Base-by-base conservation (phyloP, 2,888 invertebrate genomes). In the Ennomos erosarius region DNA sequence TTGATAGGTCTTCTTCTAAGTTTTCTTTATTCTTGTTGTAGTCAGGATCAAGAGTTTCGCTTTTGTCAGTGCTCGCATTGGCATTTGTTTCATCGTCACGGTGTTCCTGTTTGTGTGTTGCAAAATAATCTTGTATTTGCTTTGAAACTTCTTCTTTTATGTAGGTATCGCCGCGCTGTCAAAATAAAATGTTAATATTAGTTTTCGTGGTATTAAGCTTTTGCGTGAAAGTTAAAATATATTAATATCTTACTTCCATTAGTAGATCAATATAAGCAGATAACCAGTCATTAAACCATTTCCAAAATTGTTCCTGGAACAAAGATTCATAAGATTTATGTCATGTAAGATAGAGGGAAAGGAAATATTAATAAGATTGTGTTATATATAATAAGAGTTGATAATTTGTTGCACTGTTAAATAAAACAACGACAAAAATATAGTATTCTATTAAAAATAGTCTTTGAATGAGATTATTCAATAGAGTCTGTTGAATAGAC, bases 241-340 rank as follows among this genome's bases (percentile, higher is more conserved):
- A 47, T 11, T 13, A 3, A 3, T 13, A 54, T 58, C 71, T 61
- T 75, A 82, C 83, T 55, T 76, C 65, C 8, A 71, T 68, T 3
- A 82, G 16, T 0, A 74, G 53, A 10, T 75, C 76, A 52, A 79
- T 49, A 52, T 81, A 81, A 2, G 73, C 67, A 0, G 72, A 49
- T 1, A 75, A 76, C 67, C 81, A 76, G 6, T 76, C 68, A 0
- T 71, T 64, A 9, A 84, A 51, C 73, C 80, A 81, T 0, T 66
- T 58, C 82, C 80, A 82, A 55, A 85, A 81, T 37, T 73, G 62
- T 8, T 81, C 75, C 84, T 85, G 69, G 3, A 70, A 75, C 54
- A 9, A 11, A n/a, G n/a, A n/a, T n/a, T n/a, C n/a, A n/a, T n/a
- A n/a, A n/a, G n/a, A n/a, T n/a, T 26, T 26, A 26, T 26, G 26